Conservation (phyloP, 2,797 vertebrate genomes). For the Masticophis lateralis region DNA sequence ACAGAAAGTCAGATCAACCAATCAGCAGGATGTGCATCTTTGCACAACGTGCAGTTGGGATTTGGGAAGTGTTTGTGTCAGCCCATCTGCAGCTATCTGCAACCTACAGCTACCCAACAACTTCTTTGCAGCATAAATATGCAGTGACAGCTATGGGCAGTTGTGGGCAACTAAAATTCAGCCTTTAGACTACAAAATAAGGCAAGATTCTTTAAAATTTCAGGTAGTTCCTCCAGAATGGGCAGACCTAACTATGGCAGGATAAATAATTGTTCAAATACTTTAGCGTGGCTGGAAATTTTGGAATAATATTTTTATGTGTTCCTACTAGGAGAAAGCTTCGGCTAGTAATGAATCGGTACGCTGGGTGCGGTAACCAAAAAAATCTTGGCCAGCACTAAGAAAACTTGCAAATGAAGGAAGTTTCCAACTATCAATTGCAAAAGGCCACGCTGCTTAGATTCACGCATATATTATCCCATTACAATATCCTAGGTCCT, state of each 20-base stretch:
- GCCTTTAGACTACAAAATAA: background rate
- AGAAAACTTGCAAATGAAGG: background rate
- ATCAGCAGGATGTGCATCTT: background rate
- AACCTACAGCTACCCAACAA: background rate
- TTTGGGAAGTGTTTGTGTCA: background rate
- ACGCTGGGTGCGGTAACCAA: background rate
- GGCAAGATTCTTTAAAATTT: background rate
- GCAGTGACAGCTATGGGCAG: background rate
- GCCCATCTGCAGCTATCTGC: background rate
- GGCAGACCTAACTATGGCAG: background rate
- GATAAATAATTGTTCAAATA: background rate
- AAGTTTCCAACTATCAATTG: background rate
- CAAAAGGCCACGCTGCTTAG: background rate
- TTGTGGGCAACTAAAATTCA: background rate
- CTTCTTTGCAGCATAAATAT: background rate
- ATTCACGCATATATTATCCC: background rate
- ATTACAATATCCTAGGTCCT: background rate
- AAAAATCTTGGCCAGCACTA: background rate
- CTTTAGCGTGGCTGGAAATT: background rate
- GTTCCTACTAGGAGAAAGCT: background rate
- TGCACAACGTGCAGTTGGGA: background rate
- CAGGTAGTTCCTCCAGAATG: background rate
- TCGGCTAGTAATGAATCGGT: background rate
- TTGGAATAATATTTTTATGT: background rate
- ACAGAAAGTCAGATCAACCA: background rate